Base-by-base conservation (phyloP, 1,140 invertebrate genomes). In the Temnothorax longispinosus region DNA sequence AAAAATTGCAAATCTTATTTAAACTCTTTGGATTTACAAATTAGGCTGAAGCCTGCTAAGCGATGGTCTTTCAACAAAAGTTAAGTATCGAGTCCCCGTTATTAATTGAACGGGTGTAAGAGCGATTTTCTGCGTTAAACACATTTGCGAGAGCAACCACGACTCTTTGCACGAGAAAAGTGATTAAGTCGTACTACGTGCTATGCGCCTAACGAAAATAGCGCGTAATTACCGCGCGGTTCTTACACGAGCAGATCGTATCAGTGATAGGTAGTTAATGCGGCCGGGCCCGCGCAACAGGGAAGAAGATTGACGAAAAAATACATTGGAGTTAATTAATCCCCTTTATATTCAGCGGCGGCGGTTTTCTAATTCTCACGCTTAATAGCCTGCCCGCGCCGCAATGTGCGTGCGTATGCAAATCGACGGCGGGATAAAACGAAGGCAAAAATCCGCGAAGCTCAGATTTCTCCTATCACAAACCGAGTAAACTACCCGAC, bases 221-320 rank as follows among this genome's bases (percentile, higher is more conserved):
- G 80, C 80, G 69, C 80, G 69, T 84, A 84, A 84, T 84, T 84
- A 84, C 69, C 80, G 44, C 41, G 69, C 54, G 69, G 54, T 84
- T 75, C 69, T 50, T 60, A 41, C 80, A 84, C 85, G 85, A 87
- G 84, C 86, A 90, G 89, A 90, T 90, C 77, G 84, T 90, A 90
- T 90, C 89, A 88, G 89, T 90, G 89, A 90, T 90, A 90, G 87
- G 87, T 90, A 87, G 89, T 90, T 90, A 90, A 90, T 85, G 78
- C 89, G 76, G 74, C 67, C 71, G 64, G 35, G 32, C 21, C 27
- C 67, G 52, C 47, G 44, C 82, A 69, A 27, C n/a, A 54, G n/a
- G 76, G 58, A 62, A 65, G 86, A 81, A 76, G 81, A 72, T 76
- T 78, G 71, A 86, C 64, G 76, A 77, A 86, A 85, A 81, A 65